phyloP scores from a whole-genome alignment of 2,888 invertebrate genomes.

The Neoitamus cyanurus region DNA sequence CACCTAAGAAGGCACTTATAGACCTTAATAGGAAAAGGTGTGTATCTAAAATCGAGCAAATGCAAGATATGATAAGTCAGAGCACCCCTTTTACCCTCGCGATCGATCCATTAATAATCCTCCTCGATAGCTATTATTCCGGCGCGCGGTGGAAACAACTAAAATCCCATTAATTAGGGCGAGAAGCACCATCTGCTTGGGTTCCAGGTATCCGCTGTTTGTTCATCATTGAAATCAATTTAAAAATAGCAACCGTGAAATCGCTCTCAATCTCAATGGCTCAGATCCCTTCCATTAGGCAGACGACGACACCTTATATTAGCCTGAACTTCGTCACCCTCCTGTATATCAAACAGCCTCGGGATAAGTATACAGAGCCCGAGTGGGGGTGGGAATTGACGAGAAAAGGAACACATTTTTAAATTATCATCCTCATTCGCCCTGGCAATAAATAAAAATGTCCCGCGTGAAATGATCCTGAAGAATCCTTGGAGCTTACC shows the following conservation, averaged over 20 bases:
- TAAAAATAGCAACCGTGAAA: slow-evolving; percentile 50
- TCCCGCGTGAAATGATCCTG: slow-evolving; percentile 52
- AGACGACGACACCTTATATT: neutral
- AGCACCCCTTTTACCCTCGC: neutral
- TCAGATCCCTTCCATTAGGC: slow-evolving; percentile 20
- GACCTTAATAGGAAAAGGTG: no score
- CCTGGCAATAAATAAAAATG: slow-evolving; percentile 49
- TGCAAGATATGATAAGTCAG: neutral
- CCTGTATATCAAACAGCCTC: slow-evolving; percentile 17
- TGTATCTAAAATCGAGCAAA: no score
- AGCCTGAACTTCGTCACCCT: neutral
- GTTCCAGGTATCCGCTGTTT: slow-evolving; percentile 49
- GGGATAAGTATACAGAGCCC: neutral
- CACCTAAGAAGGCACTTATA: no score
- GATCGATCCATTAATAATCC: neutral
- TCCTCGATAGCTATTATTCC: neutral
- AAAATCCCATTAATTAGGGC: slow-evolving; percentile 46
- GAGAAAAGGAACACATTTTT: slow-evolving; percentile 48
- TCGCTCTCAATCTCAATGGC: slow-evolving; percentile 44
- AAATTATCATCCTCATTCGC: slow-evolving; percentile 51
- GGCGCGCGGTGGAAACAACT: neutral
- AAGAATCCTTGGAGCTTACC: slow-evolving; percentile 51
- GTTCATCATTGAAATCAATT: slow-evolving; percentile 52
- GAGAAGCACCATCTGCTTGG: slow-evolving; percentile 48
- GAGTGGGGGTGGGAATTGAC: neutral